Percentiles rank a stretch among this genome's conserved stretches.
These are phyloP conservation scores for Drosophila anceps DNA, from an alignment of 2,888 invertebrate species.

Conservation along the genomic window DNA sequence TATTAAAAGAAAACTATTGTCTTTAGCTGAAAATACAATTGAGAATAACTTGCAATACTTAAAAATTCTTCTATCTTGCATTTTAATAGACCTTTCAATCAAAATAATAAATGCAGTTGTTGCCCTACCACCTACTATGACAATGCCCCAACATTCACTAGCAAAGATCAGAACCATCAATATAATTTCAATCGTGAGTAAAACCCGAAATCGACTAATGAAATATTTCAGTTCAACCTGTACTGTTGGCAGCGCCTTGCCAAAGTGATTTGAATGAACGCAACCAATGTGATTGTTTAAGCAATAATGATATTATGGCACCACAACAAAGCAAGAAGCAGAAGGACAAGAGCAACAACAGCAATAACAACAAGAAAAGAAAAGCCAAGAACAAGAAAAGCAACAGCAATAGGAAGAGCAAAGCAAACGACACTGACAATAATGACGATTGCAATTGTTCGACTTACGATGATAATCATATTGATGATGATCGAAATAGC, in stretches of 20 bases:
- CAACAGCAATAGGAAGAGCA: not conserved
- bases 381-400: not conserved
- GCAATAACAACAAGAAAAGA: not conserved
- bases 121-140: not conserved
- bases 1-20: too few species aligned
- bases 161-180: not conserved
- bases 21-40: too few species aligned
- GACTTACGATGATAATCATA: not conserved
- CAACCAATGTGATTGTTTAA: not conserved
- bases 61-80: too few species aligned
- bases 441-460: not conserved
- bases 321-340: not conserved
- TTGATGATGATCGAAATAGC: not conserved
- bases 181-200: not conserved
- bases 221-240: not conserved
- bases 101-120: not conserved
- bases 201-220: not conserved
- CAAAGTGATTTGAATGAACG: not conserved
- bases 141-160: not conserved
- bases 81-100: not conserved
- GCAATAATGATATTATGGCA: not conserved
- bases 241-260: too few species aligned
- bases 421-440: not conserved
- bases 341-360: not conserved
- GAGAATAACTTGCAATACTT: too few species aligned